A percentile compares a stretch with the other conserved stretches of the same genome.
phyloP scores from a whole-genome alignment of 1,140 invertebrate species.

The Camponotus pennsylvanicus region DNA sequence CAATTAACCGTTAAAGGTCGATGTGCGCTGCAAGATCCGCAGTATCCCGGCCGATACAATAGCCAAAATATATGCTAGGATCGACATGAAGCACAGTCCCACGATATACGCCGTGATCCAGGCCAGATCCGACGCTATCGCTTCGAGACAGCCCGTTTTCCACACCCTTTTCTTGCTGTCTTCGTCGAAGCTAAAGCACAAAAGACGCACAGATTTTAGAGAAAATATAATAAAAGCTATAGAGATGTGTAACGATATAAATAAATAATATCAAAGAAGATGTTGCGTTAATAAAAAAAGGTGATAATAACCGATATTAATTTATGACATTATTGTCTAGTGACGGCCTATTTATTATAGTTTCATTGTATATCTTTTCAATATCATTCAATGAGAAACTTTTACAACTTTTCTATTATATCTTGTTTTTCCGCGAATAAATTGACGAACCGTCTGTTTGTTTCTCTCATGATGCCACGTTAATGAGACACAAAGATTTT shows the following conservation, averaged over 20 bases:
- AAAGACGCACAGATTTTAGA: conserved; percentile 36
- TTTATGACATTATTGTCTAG: neutral
- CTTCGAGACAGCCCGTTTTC: conserved; percentile 65
- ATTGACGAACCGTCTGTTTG: conserved; percentile 21
- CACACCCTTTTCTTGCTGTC: conserved; percentile 6
- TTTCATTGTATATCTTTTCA: neutral
- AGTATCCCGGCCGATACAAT: conserved; percentile 69
- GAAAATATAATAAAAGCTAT: neutral
- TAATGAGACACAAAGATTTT: conserved; percentile 75
- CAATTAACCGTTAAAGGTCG: conserved; percentile 4
- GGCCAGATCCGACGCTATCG: conserved; percentile 73
- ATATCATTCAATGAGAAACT: conserved; percentile 3
- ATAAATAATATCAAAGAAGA: neutral
- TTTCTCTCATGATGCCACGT: conserved; percentile 66
- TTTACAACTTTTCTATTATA: neutral
- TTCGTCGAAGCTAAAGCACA: conserved; percentile 55
- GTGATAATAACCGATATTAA: neutral
- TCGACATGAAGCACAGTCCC: conserved; percentile 72
- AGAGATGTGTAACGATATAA: neutral
- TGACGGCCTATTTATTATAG: neutral
- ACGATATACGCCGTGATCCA: conserved; percentile 70
- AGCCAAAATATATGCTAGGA: conserved; percentile 69
- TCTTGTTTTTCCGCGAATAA: neutral
- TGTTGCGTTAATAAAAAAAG: neutral
- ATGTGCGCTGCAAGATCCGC: neutral